phyloP scores from a whole-genome alignment of 1,140 invertebrate species.

The Brachionus sp. region DNA sequence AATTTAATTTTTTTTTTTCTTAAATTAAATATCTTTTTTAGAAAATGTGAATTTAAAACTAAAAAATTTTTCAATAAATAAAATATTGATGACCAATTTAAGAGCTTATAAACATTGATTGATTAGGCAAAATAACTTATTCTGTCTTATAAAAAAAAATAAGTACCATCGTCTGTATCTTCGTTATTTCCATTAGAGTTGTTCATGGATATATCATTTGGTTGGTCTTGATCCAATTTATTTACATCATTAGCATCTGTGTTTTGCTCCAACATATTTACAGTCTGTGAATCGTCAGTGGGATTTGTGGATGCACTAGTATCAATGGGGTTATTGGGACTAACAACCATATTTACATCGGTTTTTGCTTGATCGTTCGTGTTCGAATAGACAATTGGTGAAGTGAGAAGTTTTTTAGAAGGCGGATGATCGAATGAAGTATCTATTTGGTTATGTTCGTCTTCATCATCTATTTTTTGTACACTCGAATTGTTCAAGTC shows the following conservation, averaged over 20 bases:
- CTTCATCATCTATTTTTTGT: slow-evolving; percentile 39
- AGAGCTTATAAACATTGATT: too few relatives aligned
- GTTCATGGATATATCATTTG: slow-evolving; percentile 14
- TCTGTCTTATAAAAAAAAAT: background rate
- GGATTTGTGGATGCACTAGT: slow-evolving; percentile 27
- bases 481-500: slow-evolving; percentile 13
- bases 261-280: slow-evolving; percentile 36
- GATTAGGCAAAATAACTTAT: background rate
- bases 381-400: slow-evolving; percentile 15
- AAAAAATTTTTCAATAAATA: too few relatives aligned
- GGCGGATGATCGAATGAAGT: slow-evolving; percentile 36
- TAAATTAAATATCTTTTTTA: too few relatives aligned
- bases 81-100: too few relatives aligned
- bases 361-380: background rate
- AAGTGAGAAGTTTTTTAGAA: slow-evolving; percentile 27
- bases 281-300: slow-evolving; percentile 23
- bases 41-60: too few relatives aligned
- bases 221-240: background rate
- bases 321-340: background rate
- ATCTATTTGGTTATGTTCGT: slow-evolving; percentile 28
- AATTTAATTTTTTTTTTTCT: too few relatives aligned
- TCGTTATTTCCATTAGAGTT: slow-evolving; percentile 29
- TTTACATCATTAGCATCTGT: slow-evolving; percentile 1
- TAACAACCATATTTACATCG: slow-evolving; percentile 35
- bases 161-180: background rate